Evolutionary conservation across 2,888 invertebrate genomes (phyloP), one percentile per base, ranked within the genome.

Genomic region (Clusia tigrina): DNA sequence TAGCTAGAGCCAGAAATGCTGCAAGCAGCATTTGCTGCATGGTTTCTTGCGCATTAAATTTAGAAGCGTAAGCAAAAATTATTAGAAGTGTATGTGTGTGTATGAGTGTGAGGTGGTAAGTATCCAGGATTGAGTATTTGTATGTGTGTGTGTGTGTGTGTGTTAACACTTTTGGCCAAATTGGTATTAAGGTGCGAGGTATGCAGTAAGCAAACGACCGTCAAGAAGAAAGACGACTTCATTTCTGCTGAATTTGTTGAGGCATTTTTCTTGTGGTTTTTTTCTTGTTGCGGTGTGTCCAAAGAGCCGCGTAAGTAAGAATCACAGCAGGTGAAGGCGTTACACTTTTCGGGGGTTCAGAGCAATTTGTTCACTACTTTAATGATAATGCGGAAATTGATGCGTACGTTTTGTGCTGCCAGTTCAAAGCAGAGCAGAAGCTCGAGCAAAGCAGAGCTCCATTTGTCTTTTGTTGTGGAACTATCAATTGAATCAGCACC

Each of bases 391-490:
- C 42, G 10, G 42, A 15, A 10, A 15, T 42, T 10, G n/a, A 17
- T 42, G 42, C n/a, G n/a, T 42, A 2, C 15, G 15, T 5, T 42
- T 42, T 3, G 42, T 3, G 42, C 15, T 42, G 42, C 42, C n/a
- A n/a, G n/a, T n/a, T n/a, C n/a, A n/a, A n/a, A n/a, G n/a, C n/a
- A n/a, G n/a, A n/a, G n/a, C n/a, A n/a, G n/a, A n/a, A n/a, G 9
- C n/a, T n/a, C n/a, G 42, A 9, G 42, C n/a, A n/a, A n/a, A n/a
- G 42, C 2, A 3, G 12, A 18, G 53, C 48, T 26, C 58, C 58
- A 58, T 46, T 46, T 48, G 58, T 20, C 48, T 26, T 26, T 32
- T 48, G 58, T 58, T 24, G 48, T 26, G 58, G 58, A 58, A 48
- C 58, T 58, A 58, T 58, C 58, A 48, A 22, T 22, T 48, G 18